Evolutionary conservation across 2,797 vertebrate genomes (phyloP), one percentile per base, ranked within the genome.

Genomic region (Pitangus sulphuratus): DNA sequence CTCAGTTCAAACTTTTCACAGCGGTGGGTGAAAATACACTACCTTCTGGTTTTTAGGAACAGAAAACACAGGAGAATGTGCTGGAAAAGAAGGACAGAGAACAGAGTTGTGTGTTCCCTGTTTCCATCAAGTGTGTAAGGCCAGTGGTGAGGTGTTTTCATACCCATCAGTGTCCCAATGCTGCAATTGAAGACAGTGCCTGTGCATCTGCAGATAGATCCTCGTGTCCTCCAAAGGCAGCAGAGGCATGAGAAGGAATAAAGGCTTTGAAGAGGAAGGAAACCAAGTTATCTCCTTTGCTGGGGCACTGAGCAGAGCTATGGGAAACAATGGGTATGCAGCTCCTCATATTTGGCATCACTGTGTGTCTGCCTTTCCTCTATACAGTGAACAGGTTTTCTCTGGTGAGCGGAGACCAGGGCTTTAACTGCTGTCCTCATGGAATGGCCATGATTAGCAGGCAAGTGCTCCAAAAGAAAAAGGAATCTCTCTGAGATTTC

Each of bases 371-470:
- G 37, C 10, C n/a, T 56, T 56, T 72, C n/a, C 30, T 64, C 69
- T 17, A 0, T 4, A 66, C 1, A 1, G 15, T 64, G 26, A 47
- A 18, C 0, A 8, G 21, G 5, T 69, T 87, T 75, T 31, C 56
- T 39, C n/a, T 61, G 26, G 9, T 30, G 31, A 56, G 35, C 0
- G 0, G 8, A 42, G 5, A n/a, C 7, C 0, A 4, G 6, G 28
- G 18, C 33, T 80, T 39, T 50, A 35, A 11, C 12, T 2, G 1
- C 15, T 77, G 2, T 47, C 44, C 11, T 22, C 0, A 1, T 35
- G 15, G 35, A 61, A 61, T 2, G 11, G 22, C 64, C 8, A 4
- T 4, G 6, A 14, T 31, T 26, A 79, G 16, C 30, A 65, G 8
- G 6, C 15, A 77, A 74, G 11, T 24, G 31, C 7, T 22, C n/a